These are phyloP conservation scores for Cremastinae sp. DNA, from an alignment of 2,888 invertebrate genomes.

Conservation along the genomic window DNA sequence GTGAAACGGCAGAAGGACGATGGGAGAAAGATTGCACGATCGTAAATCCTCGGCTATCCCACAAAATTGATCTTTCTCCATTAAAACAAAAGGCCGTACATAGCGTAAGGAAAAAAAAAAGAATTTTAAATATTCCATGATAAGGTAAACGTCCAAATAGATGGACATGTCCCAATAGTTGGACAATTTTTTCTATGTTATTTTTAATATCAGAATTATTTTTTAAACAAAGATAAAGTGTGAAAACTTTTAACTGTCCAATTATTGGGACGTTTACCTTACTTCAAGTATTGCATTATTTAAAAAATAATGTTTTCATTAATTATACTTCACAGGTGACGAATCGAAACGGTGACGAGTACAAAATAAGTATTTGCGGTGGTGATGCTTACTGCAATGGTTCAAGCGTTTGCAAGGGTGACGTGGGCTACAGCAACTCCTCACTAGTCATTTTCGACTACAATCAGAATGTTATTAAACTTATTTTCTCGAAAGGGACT, in stretches of 20 bases:
- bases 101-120: conserved; percentile 67
- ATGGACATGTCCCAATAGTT: too few species aligned
- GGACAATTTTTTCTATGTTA: too few species aligned
- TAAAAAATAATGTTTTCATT: background rate
- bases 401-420: conserved; percentile 70
- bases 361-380: conserved; percentile 70
- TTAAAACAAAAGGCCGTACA: conserved; percentile 61
- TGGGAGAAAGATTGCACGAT: conserved; percentile 69
- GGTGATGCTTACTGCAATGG: conserved; percentile 67
- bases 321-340: conserved; percentile 63
- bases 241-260: too few species aligned
- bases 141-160: too few species aligned
- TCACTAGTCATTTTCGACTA: conserved; percentile 70
- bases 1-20: conserved; percentile 66
- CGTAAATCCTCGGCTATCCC: conserved; percentile 65
- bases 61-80: conserved; percentile 68
- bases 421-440: conserved; percentile 69
- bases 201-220: too few species aligned
- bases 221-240: too few species aligned
- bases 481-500: conserved; percentile 69
- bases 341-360: conserved; percentile 64
- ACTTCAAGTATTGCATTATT: background rate
- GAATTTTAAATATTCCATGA: background rate
- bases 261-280: too few species aligned
- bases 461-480: conserved; percentile 66